Evolutionary conservation across 2,888 invertebrate genomes (phyloP).

Genomic region (Coremacera marginata): DNA sequence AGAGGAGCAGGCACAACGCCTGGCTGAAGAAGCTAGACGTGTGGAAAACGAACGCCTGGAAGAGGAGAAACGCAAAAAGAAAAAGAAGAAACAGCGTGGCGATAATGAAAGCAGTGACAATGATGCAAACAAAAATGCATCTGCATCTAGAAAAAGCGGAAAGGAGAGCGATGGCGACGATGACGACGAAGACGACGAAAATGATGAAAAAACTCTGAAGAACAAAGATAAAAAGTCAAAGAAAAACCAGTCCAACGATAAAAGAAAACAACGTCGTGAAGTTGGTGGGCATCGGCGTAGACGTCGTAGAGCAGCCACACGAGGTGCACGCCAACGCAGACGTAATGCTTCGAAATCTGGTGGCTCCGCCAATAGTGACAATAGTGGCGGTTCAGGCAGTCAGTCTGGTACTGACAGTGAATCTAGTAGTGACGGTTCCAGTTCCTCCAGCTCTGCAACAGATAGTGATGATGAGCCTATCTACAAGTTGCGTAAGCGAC

Average conservation of each 20-base stretch:
- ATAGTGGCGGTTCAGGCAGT: conserved; percentile 50
- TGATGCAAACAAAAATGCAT: conserved; percentile 36
- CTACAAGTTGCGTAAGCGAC: conserved; percentile 85
- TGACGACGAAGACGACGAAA: conserved; percentile 53
- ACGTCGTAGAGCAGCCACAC: conserved; percentile 56
- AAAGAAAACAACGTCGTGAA: conserved; percentile 63
- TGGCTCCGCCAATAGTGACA: conserved; percentile 48
- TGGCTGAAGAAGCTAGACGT: conserved; percentile 57
- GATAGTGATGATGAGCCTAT: conserved; percentile 79
- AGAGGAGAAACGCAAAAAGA: conserved; percentile 52
- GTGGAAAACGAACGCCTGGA: conserved; percentile 66
- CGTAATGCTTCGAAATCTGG: conserved; percentile 49
- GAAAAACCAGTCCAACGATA: conserved; percentile 44
- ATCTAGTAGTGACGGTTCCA: conserved; percentile 40
- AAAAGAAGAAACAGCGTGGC: conserved; percentile 41
- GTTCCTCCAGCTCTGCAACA: conserved; percentile 54
- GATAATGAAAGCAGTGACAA: conserved; percentile 43
- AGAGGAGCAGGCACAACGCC: conserved; percentile 56
- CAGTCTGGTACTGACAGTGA: conserved; percentile 53
- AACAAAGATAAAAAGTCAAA: conserved; percentile 41
- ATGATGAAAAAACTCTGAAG: conserved; percentile 28
- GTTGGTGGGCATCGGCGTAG: conserved; percentile 52
- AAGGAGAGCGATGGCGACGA: conserved; percentile 44
- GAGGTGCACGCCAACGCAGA: conserved; percentile 55
- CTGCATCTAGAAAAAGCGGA: conserved; percentile 38